Percentiles rank a stretch among this genome's conserved stretches.
Evolutionary conservation across 2,888 invertebrate species (phyloP).

Genomic region (Ophioninae sp.): DNA sequence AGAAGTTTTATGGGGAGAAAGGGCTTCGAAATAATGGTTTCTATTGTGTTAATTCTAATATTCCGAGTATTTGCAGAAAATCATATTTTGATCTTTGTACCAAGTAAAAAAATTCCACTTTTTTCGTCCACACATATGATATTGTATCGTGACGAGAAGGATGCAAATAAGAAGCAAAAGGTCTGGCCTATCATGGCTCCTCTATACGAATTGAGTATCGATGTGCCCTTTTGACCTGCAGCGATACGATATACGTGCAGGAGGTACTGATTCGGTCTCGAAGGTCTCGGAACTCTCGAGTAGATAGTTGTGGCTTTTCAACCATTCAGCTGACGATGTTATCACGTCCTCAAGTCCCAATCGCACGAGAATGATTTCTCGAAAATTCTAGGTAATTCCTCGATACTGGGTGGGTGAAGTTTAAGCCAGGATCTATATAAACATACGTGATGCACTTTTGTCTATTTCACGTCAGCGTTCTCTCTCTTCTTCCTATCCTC

Average conservation of each 20-base stretch:
- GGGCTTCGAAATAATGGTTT: too few relatives aligned
- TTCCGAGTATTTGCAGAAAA: too few relatives aligned
- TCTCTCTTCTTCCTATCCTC: conserved; percentile 3
- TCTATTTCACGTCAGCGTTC: not conserved
- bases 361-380: conserved; percentile 49
- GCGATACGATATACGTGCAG: not conserved
- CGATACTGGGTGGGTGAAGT: conserved; percentile 7
- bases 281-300: conserved; percentile 1
- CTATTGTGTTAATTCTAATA: too few relatives aligned
- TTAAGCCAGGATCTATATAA: conserved; percentile 2
- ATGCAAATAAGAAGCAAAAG: not conserved
- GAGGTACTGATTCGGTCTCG: not conserved
- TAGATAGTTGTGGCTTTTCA: conserved; percentile 26
- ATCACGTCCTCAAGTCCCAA: conserved; percentile 36
- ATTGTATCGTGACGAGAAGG: too few relatives aligned
- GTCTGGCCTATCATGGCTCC: not conserved
- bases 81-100: too few relatives aligned
- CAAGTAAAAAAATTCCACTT: too few relatives aligned
- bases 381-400: conserved; percentile 50
- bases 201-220: not conserved
- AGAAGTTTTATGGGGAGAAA: too few relatives aligned
- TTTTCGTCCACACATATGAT: too few relatives aligned
- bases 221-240: not conserved
- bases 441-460: not conserved
- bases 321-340: conserved; percentile 40